These are phyloP conservation scores for Leucosticte australis DNA, from an alignment of 2,113 vertebrate species.

Conservation along the genomic window DNA sequence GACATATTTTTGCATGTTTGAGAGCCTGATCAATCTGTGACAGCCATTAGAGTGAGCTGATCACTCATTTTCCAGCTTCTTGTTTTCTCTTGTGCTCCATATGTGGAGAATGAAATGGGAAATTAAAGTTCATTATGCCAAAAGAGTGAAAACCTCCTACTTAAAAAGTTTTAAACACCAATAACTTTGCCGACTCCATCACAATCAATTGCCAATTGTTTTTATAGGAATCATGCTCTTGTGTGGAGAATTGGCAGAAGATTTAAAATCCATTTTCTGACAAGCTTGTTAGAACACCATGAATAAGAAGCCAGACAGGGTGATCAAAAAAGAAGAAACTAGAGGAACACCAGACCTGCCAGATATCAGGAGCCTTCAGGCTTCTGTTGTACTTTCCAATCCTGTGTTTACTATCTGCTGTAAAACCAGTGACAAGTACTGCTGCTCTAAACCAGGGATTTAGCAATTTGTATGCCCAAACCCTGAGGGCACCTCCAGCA, in stretches of 20 bases:
- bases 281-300: background rate
- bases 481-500: background rate
- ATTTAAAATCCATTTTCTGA: background rate
- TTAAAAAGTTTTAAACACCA: background rate
- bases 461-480: background rate
- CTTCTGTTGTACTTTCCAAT: background rate
- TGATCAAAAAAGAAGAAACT: background rate
- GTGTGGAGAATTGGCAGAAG: background rate
- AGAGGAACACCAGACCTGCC: fast-evolving
- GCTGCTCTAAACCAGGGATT: background rate
- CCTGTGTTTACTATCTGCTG: background rate
- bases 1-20: background rate
- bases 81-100: background rate
- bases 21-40: background rate
- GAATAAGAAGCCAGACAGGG: background rate
- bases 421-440: background rate
- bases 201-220: background rate
- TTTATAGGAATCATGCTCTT: background rate
- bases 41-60: background rate
- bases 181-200: background rate
- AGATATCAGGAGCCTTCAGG: background rate
- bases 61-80: background rate
- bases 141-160: background rate
- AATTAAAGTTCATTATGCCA: background rate
- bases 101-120: background rate